Base-by-base conservation (phyloP, 2,888 invertebrate species). In the Thymelicus sylvestris region DNA sequence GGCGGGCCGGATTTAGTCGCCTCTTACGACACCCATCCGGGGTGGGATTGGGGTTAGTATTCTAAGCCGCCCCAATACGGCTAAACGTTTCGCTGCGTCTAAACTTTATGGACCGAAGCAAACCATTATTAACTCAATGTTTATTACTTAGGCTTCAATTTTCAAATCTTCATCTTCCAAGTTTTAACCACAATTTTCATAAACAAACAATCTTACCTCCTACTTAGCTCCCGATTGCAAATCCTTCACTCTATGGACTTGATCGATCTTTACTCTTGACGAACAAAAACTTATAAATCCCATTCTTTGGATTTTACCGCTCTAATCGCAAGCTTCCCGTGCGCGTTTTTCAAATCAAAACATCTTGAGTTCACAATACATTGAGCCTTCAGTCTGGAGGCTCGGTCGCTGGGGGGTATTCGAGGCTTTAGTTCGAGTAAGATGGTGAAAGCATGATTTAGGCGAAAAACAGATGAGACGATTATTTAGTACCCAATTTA, bases 351-450 rank as follows among this genome's bases (percentile, higher is more conserved):
- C 73, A 76, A 81, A 80, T 79, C 80, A 82, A 83, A 84, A 86
- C 83, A 85, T 82, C 83, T 82, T 81, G 79, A 80, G 73, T 47
- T 72, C 73, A 86, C 81, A 86, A 85, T 83, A 31, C 65, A 62
- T 44, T 62, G 61, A 41, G 74, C 72, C 74, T 73, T 60, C 76
- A 39, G 57, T 72, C 69, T 73, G 80, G 78, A 63, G 44, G 71
- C 71, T 73, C 80, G 77, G 60, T 82, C 80, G 77, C 78, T 80
- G 80, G 82, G 83, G 83, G 83, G 81, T 81, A 83, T 83, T 82
- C 82, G 76, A 76, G 78, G 76, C 78, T 76, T 79, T 78, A 57
- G 19, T 64, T 38, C 57, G 57, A 12, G 31, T 12, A 57, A 52
- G 19, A 52, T 52, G 50, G 44, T 24, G 10, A 39, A 55, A 65